These are phyloP conservation scores for Trichomycterus rosablanca DNA, from an alignment of 2,113 vertebrate genomes.

Conservation along the genomic window DNA sequence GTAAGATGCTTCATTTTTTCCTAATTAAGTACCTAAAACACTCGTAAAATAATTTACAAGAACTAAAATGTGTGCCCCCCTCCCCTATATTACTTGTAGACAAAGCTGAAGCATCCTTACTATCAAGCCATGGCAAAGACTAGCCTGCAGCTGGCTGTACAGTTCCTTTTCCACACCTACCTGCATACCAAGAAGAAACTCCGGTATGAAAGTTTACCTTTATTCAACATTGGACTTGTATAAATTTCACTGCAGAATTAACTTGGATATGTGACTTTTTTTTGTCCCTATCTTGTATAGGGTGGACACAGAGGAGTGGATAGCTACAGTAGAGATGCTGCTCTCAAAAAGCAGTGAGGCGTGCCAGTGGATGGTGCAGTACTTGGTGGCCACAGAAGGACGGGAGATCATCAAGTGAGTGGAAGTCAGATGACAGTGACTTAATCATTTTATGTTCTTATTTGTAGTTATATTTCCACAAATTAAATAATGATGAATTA, in stretches of 20 bases:
- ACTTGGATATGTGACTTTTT: no score
- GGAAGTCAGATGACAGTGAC: no score
- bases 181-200: slow-evolving; percentile 98
- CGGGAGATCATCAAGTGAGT: slow-evolving; percentile 91
- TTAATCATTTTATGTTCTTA: no score
- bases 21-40: no score
- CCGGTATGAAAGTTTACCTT: slow-evolving; percentile 66
- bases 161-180: slow-evolving; percentile 96
- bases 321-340: slow-evolving; percentile 90
- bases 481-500: no score
- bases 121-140: slow-evolving; percentile 96
- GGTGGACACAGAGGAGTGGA: slow-evolving; percentile 97
- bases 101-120: slow-evolving; percentile 89
- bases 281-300: slow-evolving; percentile 63
- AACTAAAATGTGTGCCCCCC: neutral
- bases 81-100: slow-evolving; percentile 69
- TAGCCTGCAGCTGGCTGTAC: slow-evolving; percentile 89
- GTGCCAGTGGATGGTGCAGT: slow-evolving; percentile 94
- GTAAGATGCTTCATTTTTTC: slow-evolving; percentile 60
- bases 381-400: slow-evolving; percentile 86
- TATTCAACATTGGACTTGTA: neutral
- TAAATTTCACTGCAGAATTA: no score
- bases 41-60: neutral
- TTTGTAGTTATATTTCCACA: no score
- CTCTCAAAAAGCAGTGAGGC: slow-evolving; percentile 92